Percentiles rank a stretch among this genome's conserved stretches.
Conservation (phyloP, 2,888 invertebrate genomes). For the Noctua janthe region DNA sequence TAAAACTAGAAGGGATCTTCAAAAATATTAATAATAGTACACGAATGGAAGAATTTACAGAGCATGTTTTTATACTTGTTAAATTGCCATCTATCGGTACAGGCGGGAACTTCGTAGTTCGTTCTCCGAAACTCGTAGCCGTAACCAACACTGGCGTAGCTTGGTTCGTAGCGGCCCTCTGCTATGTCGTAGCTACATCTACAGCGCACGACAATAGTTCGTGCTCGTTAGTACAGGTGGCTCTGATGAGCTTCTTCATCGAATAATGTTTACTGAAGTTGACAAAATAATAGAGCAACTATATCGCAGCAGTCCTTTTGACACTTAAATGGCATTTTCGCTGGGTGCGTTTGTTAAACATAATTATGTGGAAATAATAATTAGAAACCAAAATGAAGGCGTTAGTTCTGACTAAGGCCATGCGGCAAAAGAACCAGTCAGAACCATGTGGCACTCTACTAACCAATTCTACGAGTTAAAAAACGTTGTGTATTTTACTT, state of each 20-base stretch:
- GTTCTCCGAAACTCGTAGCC: not conserved
- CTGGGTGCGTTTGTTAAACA: not conserved
- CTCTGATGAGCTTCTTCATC: constrained; percentile 5
- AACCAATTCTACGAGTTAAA: not conserved
- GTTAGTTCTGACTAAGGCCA: not conserved
- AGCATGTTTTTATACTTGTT: not conserved
- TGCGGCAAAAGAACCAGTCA: not conserved
- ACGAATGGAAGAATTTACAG: not conserved
- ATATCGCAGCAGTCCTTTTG: not conserved
- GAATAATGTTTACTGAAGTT: not conserved
- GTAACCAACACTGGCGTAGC: not conserved
- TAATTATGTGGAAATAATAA: not conserved
- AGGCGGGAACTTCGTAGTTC: constrained; percentile 13
- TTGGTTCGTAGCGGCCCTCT: not conserved
- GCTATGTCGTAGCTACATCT: not conserved
- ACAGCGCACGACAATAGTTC: constrained; percentile 1
- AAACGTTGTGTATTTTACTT: too few relatives aligned
- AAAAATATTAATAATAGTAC: not conserved
- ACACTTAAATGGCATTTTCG: not conserved
- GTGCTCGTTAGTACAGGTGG: constrained; percentile 7
- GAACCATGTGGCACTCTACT: not conserved
- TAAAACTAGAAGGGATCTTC: too few relatives aligned
- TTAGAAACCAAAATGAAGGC: not conserved
- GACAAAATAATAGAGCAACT: not conserved
- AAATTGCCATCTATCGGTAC: constrained; percentile 44